A percentile compares a stretch with the other conserved stretches of the same genome.
phyloP scores from a whole-genome alignment of 2,797 vertebrate genomes.

The Lagorchestes hirsutus region DNA sequence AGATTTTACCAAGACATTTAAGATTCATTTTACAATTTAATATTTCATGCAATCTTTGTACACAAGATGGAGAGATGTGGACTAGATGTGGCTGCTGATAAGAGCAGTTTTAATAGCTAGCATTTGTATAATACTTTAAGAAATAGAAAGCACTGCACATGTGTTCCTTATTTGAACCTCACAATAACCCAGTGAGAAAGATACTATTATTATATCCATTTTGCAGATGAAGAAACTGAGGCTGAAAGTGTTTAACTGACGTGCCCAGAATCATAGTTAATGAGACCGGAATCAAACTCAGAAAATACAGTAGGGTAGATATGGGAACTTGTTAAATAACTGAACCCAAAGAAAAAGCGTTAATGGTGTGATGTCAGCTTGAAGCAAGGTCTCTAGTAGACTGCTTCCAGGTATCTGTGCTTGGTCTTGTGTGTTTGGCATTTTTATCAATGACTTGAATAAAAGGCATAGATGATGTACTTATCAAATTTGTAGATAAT shows the following conservation, averaged over 20 bases:
- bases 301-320: background rate
- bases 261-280: background rate
- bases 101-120: background rate
- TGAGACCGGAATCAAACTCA: background rate
- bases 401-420: background rate
- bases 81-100: background rate
- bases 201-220: background rate
- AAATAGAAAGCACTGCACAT: background rate
- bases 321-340: background rate
- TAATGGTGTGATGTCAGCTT: background rate
- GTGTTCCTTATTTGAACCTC: background rate
- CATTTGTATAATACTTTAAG: background rate
- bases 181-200: background rate
- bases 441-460: background rate
- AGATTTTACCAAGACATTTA: background rate
- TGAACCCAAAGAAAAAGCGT: background rate
- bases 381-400: background rate
- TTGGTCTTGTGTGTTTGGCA: background rate
- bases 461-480: background rate
- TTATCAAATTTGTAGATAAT: background rate
- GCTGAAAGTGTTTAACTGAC: background rate
- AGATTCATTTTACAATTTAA: background rate
- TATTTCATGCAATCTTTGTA: background rate
- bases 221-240: background rate
- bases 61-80: background rate